Base-by-base conservation (phyloP, 2,113 vertebrate genomes). In the Electrona antarctica region DNA sequence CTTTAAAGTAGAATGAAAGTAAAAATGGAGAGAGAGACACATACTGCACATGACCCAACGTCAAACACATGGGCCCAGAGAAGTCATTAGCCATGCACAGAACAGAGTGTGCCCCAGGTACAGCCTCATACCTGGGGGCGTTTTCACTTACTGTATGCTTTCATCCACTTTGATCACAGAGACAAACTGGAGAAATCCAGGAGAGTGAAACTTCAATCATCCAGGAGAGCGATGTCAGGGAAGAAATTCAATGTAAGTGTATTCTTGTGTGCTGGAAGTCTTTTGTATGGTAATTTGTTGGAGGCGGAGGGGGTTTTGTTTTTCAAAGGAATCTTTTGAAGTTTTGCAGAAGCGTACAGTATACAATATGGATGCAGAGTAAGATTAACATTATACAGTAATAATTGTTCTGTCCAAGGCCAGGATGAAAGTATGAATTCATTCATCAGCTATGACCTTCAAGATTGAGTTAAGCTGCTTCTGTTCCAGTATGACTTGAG, bases 231-330 rank as follows among this genome's bases (percentile, higher is more conserved):
- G 61, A 52, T 15, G 54, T 80, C 70, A 78, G 81, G 85, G 81
- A 87, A 77, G 78, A 83, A 74, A 84, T 67, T 67, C 79, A 67
- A 68, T n/a, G 77, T 78, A 45, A 21, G 80, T 64, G 74, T 68
- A 46, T 66, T 65, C 21, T 68, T n/a, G 51, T 76, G 74, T 64
- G 77, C 85, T 86, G 65, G 57, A 59, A 82, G 86, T 86, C 86
- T 84, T 79, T 83, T 88, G 81, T 87, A 84, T 89, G 86, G 76
- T 83, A 86, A 88, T 90, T 79, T 87, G 81, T 86, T 79, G 76
- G 82, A 69, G 79, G 70, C 70, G 63, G 48, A 29, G 67, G 28
- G 64, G 11, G 55, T 46, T 1, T 55, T 76, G 71, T 69, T 68
- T 82, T 84, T 82, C 80, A 86, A 81, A 85, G 72, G 77, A 77